Base-by-base conservation (phyloP, 2,797 vertebrate species). In the Rhynchotus rufescens region DNA sequence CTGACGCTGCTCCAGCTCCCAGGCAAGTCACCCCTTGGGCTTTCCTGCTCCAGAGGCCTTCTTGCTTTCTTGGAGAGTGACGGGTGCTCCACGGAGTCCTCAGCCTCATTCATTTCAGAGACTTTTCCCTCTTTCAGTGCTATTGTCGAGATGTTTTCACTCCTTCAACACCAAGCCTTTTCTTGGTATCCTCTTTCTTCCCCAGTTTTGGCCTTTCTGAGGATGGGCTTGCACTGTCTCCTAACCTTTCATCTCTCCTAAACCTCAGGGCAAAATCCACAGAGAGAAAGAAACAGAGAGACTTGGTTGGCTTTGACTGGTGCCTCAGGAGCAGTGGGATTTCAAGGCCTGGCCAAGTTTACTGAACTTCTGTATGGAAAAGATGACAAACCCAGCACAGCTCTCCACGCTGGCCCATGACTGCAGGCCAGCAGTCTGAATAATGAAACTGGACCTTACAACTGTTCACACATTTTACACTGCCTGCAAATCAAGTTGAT, bases 21-120 rank as follows among this genome's bases (percentile, higher is more conserved):
- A 42, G 49, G 88, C 45, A 90, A 82, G 90, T 71, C 68, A 64
- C 6, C 61, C 45, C 79, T 69, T 86, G 57, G 26, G 44, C 71
- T 61, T 73, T 77, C 60, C 30, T 34, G 30, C 32, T 30, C 36
- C 0, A 90, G 52, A 86, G 44, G 20, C 30, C 59, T 44, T 17
- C 36, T 72, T 86, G 13, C 23, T 83, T 75, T 44, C 56, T 56
- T 51, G 61, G 22, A 67, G 26, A 74, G 6, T 9, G 84, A 61
- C 3, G 3, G 25, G 65, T 34, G 49, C 12, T 89, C 19, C 38
- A 80, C 51, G 59, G 22, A 91, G 8, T 75, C 81, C 44, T 51
- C 23, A 80, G 45, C 15, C 16, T 45, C 23, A 23, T 47, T 78
- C 65, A 80, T 74, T 72, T 17, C 45, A 83, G 45, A 78, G 13